Evolutionary conservation across 23 tunicate species (phyloP).

Genomic region (Trididemnum nubilum): DNA sequence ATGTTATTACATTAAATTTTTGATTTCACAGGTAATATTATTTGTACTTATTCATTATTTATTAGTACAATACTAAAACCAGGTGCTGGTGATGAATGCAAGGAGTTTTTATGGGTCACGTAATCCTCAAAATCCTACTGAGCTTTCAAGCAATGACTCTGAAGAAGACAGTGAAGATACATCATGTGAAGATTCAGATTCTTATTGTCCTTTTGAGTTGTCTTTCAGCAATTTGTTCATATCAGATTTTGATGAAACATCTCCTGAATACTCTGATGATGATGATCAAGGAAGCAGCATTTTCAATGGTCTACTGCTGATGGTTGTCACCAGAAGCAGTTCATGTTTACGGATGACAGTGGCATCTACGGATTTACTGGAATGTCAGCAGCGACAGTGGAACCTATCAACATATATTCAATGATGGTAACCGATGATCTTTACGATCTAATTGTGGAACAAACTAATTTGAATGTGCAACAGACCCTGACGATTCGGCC

Average conservation of each 20-base stretch:
- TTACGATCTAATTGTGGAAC: conserved; percentile 21
- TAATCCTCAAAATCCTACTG: conserved; percentile 23
- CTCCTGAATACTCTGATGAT: conserved; percentile 22
- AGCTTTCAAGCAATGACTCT: not conserved
- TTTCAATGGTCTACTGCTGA: conserved; percentile 8
- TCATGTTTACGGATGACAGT: conserved; percentile 1
- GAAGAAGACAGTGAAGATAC: conserved; percentile 12
- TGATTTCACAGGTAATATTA: conserved; percentile 12
- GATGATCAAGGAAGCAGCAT: conserved; percentile 15
- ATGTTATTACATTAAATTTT: not conserved
- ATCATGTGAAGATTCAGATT: conserved; percentile 9
- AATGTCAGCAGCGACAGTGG: conserved; percentile 19
- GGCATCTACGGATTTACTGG: conserved; percentile 18
- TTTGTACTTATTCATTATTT: conserved; percentile 9
- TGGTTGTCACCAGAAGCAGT: conserved; percentile 7
- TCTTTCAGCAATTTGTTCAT: conserved; percentile 1
- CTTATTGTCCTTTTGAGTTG: conserved; percentile 4
- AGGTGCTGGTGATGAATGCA: conserved; percentile 15
- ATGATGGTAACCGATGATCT: conserved; percentile 23
- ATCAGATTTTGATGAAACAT: not conserved
- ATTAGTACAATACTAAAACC: conserved; percentile 16
- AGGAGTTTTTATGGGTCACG: conserved; percentile 17
- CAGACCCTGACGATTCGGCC: not conserved
- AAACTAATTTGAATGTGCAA: conserved; percentile 15
- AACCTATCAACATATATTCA: conserved; percentile 4